Percentiles rank a stretch among this genome's conserved stretches.
Evolutionary conservation across 2,797 vertebrate species (phyloP).

Genomic region (Rhinella marina): DNA sequence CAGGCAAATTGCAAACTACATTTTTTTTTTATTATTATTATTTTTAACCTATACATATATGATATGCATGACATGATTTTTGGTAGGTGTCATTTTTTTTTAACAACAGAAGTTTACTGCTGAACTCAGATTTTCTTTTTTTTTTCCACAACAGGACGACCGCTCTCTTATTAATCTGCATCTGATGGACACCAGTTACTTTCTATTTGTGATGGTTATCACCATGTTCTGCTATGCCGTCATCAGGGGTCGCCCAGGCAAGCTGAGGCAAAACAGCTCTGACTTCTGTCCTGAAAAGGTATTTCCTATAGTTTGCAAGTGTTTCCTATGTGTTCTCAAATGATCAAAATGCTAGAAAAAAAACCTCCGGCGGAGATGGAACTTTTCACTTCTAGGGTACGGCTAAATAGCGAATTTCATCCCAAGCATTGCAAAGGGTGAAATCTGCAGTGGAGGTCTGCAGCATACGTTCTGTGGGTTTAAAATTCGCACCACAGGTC

Average conservation of each 20-base stretch:
- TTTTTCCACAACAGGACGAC: conserved; percentile 83
- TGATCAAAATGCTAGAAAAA: neutral
- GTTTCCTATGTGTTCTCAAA: neutral
- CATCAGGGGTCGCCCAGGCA: conserved; percentile 95
- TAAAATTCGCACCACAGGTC: too few species aligned
- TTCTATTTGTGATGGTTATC: conserved; percentile 99
- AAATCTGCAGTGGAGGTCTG: too few species aligned
- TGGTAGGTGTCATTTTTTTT: neutral
- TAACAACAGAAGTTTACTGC: neutral
- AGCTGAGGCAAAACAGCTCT: conserved; percentile 87
- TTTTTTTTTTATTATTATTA: too few species aligned
- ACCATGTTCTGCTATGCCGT: conserved; percentile 99
- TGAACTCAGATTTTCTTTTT: conserved; percentile 16
- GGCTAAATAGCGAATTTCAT: too few species aligned
- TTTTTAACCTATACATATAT: too few species aligned
- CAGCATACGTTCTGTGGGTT: too few species aligned
- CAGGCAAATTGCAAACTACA: neutral
- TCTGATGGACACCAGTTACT: conserved; percentile 99
- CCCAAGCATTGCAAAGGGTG: too few species aligned
- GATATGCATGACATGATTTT: too few species aligned
- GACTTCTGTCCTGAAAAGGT: conserved; percentile 98
- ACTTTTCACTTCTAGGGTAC: neutral
- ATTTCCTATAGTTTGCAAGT: conserved; percentile 72
- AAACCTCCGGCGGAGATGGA: too few species aligned
- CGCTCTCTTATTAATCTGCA: conserved; percentile 98